These are phyloP conservation scores for Glomeris maerens DNA, from an alignment of 1,140 invertebrate species.

Conservation along the genomic window DNA sequence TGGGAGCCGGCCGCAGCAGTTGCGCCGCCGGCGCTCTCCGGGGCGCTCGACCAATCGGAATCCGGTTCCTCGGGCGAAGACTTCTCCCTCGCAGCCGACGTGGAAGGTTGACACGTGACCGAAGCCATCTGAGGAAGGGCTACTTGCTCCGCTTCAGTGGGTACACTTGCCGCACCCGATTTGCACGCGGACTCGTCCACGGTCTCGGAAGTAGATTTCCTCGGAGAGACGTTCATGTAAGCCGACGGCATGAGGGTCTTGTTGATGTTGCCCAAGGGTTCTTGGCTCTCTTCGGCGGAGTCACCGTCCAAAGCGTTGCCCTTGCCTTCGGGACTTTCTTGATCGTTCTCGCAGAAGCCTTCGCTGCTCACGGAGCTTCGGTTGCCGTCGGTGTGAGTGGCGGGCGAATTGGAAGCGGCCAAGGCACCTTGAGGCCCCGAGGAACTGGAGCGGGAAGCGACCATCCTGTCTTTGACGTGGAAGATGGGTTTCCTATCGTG, in stretches of 20 bases:
- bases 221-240: neutral
- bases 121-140: conserved; percentile 15
- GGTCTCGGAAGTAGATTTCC: neutral
- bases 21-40: conserved; percentile 7
- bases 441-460: no score
- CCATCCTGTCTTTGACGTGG: no score
- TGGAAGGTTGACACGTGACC: conserved; percentile 1
- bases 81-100: conserved; percentile 17
- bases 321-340: conserved; percentile 34
- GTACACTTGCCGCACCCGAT: conserved; percentile 7
- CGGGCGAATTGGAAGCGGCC: no score
- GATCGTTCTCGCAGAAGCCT: conserved; percentile 87
- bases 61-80: conserved; percentile 19
- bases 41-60: conserved; percentile 22
- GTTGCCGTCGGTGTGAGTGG: conserved; percentile 60
- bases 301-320: conserved; percentile 8
- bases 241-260: neutral
- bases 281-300: conserved; percentile 2
- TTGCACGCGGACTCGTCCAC: neutral
- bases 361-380: conserved; percentile 85
- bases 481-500: no score
- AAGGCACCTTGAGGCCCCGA: no score
- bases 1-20: neutral
- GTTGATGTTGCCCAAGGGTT: neutral
- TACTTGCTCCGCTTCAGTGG: conserved; percentile 22